phyloP scores from a whole-genome alignment of 2,113 vertebrate species.

The Ictalurus punctatus region DNA sequence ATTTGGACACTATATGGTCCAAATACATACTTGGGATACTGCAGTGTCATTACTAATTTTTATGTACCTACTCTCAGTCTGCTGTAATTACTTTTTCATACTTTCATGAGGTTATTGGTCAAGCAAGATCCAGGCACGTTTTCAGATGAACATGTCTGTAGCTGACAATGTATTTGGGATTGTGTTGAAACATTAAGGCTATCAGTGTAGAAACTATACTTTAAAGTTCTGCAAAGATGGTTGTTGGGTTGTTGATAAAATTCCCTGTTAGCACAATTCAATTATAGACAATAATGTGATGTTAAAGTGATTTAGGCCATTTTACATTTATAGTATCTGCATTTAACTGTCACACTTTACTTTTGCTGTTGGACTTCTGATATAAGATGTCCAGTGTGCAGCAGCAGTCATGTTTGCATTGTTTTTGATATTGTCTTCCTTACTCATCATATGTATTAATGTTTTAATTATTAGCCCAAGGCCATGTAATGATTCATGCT shows the following conservation, averaged over 20 bases:
- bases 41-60: not conserved
- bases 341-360: not conserved
- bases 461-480: conserved; percentile 9
- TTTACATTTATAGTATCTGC: not conserved
- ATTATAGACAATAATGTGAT: not conserved
- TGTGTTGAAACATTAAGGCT: not conserved
- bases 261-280: not conserved
- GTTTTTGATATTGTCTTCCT: not conserved
- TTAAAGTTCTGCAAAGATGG: not conserved
- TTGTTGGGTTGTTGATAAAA: too few relatives aligned
- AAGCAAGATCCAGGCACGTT: conserved; percentile 53
- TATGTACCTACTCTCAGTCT: conserved; percentile 15
- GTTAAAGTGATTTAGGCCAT: not conserved
- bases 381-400: not conserved
- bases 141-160: conserved; percentile 32
- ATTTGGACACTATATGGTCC: not conserved
- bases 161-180: conserved; percentile 26
- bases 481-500: not conserved
- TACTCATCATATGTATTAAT: not conserved
- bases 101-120: conserved; percentile 46
- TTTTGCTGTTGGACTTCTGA: conserved; percentile 1
- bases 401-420: not conserved
- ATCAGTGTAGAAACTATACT: not conserved
- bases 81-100: conserved; percentile 31
- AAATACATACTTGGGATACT: conserved; percentile 1